phyloP scores from a whole-genome alignment of 1,140 invertebrate genomes.

The Brachystomella parvula region DNA sequence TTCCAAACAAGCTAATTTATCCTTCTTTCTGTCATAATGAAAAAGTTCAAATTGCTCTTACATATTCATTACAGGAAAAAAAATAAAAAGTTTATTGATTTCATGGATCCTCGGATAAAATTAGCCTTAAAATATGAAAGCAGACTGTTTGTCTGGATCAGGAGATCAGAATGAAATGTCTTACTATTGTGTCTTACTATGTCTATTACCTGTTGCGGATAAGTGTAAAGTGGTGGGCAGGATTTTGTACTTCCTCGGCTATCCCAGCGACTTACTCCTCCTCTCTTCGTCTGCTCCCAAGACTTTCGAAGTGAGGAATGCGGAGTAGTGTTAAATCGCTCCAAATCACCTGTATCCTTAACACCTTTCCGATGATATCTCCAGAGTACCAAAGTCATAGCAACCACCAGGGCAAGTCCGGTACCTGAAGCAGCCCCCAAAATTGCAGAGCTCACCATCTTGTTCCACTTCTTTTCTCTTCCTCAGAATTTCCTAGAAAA shows the following conservation, averaged over 20 bases:
- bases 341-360: slow-evolving; percentile 48
- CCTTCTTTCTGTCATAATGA: slow-evolving; percentile 1
- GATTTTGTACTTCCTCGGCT: slow-evolving; percentile 29
- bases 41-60: too few relatives aligned
- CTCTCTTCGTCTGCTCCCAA: slow-evolving; percentile 47
- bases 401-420: slow-evolving; percentile 54
- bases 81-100: too few relatives aligned
- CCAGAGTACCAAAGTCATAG: slow-evolving; percentile 57
- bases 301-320: slow-evolving; percentile 1
- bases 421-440: slow-evolving; percentile 57
- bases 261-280: slow-evolving; percentile 20
- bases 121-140: too few relatives aligned
- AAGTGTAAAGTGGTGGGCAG: slow-evolving; percentile 32
- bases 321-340: slow-evolving; percentile 38
- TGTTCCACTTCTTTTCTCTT: too few relatives aligned
- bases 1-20: too few relatives aligned
- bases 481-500: too few relatives aligned
- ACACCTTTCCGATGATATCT: slow-evolving; percentile 52
- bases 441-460: slow-evolving; percentile 54
- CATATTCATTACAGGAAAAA: too few relatives aligned
- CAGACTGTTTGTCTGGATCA: too few relatives aligned
- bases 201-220: slow-evolving; percentile 34
- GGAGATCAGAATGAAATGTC: too few relatives aligned
- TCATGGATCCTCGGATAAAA: too few relatives aligned
- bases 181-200: too few relatives aligned